These are phyloP conservation scores for Acropora tenuis DNA, from an alignment of 64 coral and sea anemone species.

Conservation along the genomic window DNA sequence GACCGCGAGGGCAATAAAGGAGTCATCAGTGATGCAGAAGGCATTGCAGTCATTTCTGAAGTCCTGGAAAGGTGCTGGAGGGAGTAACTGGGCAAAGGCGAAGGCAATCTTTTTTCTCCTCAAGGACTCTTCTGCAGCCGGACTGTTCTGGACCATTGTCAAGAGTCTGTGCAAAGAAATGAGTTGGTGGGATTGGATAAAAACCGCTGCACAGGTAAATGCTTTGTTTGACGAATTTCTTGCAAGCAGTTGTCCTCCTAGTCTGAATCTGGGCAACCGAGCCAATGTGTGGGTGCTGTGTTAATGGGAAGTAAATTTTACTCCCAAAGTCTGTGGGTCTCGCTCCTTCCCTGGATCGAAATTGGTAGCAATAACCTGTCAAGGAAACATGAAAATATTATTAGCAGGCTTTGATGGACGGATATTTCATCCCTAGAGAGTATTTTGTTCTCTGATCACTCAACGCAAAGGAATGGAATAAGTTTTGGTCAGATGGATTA, in stretches of 20 bases:
- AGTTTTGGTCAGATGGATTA: not conserved
- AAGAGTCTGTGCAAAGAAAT: conserved; percentile 26
- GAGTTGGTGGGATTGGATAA: not conserved
- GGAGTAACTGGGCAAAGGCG: conserved; percentile 18
- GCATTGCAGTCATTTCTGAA: conserved; percentile 2
- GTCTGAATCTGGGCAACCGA: too few species aligned
- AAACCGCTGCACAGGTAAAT: not conserved
- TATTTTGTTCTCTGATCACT: not conserved
- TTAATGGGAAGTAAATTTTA: too few species aligned
- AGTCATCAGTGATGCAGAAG: not conserved
- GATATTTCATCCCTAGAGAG: too few species aligned
- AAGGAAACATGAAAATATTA: too few species aligned
- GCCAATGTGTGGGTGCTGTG: too few species aligned
- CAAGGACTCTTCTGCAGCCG: not conserved
- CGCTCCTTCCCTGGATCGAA: too few species aligned
- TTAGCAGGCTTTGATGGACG: too few species aligned
- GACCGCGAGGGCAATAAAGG: not conserved
- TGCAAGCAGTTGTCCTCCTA: not conserved
- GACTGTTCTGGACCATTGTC: conserved; percentile 34
- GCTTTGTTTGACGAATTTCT: not conserved
- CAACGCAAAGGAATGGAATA: not conserved
- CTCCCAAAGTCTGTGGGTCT: too few species aligned
- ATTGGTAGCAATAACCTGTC: too few species aligned
- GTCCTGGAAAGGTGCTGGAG: conserved; percentile 32
- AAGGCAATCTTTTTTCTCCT: not conserved